Evolutionary conservation across 2,113 vertebrate species (phyloP).

Genomic region (Microtus richardsoni): DNA sequence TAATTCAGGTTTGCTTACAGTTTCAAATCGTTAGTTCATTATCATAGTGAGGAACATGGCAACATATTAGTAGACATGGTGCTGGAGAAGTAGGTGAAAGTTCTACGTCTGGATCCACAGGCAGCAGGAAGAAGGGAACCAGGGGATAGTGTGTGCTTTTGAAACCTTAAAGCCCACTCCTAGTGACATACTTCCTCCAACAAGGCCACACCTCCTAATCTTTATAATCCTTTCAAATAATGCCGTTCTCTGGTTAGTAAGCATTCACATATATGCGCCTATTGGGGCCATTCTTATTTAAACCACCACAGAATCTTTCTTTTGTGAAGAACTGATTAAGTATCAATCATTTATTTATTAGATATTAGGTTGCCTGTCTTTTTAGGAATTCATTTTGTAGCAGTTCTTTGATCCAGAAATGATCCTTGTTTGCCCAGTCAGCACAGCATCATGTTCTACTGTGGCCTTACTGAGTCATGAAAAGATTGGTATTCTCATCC

Average conservation of each 20-base stretch:
- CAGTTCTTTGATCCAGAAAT: not conserved
- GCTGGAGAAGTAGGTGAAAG: not conserved
- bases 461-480: fast-evolving
- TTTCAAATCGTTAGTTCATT: not conserved
- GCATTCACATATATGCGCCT: not conserved
- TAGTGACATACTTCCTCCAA: not conserved
- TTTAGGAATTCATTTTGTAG: not conserved
- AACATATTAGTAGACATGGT: not conserved
- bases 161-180: not conserved
- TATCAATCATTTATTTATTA: no score
- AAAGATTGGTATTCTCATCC: not conserved
- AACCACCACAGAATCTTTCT: not conserved
- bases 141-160: not conserved
- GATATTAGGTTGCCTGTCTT: not conserved
- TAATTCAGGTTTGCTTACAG: not conserved
- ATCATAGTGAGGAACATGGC: not conserved
- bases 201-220: not conserved
- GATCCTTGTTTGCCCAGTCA: not conserved
- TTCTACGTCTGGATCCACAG: not conserved
- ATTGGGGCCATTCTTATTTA: not conserved
- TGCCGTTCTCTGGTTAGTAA: no score
- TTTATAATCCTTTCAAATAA: not conserved
- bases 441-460: fast-evolving
- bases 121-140: not conserved
- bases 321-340: not conserved